Conservation (phyloP, 2,113 vertebrate genomes). For the Haemorhous mexicanus region DNA sequence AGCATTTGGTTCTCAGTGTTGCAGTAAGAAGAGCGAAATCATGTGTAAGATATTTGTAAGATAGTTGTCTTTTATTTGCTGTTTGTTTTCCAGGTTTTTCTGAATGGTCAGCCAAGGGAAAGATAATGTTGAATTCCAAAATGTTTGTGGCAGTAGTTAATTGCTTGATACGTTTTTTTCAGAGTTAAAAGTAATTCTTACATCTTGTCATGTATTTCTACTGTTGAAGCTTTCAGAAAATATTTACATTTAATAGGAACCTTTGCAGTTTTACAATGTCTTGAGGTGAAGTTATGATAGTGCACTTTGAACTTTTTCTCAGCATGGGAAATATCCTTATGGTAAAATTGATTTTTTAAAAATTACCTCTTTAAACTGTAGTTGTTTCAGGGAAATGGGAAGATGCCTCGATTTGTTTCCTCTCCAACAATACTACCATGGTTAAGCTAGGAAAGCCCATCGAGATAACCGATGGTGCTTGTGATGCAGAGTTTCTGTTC, state of each 20-base stretch:
- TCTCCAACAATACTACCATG: neutral
- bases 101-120: neutral
- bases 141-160: neutral
- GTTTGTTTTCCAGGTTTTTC: neutral
- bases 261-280: neutral
- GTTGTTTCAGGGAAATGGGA: neutral
- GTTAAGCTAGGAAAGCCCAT: neutral
- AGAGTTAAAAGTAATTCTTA: neutral
- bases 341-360: neutral
- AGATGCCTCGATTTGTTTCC: neutral
- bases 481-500: neutral
- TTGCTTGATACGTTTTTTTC: neutral
- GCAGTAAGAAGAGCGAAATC: neutral
- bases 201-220: neutral
- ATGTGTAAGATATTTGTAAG: neutral
- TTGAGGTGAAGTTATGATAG: neutral
- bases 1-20: neutral
- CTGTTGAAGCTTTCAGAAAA: neutral
- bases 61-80: neutral
- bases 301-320: neutral
- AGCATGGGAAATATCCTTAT: neutral
- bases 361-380: neutral
- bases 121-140: neutral
- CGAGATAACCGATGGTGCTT: neutral
- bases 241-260: neutral